Evolutionary conservation across 1,140 invertebrate species (phyloP).

Genomic region (Amyelois transitella): DNA sequence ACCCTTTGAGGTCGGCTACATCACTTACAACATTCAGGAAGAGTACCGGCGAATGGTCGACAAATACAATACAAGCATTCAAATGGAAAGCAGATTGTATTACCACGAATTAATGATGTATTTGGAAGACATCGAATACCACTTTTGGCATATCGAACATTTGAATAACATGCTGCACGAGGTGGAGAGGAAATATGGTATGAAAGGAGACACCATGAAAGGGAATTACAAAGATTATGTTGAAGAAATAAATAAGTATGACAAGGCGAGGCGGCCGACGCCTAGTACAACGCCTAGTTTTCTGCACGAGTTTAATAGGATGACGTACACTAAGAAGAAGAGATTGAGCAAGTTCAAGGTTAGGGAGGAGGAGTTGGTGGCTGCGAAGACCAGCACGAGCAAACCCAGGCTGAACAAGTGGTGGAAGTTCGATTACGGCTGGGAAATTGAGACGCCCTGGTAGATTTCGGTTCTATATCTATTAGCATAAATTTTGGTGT

Average conservation of each 20-base stretch:
- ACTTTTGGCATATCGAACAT: constrained; percentile 25
- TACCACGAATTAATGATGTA: constrained; percentile 17
- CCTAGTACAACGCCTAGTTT: too few species aligned
- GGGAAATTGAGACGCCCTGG: too few species aligned
- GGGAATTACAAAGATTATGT: not conserved
- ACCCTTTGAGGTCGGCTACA: not conserved
- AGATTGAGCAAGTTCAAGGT: not conserved
- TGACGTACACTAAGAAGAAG: too few species aligned
- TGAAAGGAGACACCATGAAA: not conserved
- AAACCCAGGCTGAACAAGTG: too few species aligned
- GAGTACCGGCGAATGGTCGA: constrained; percentile 32
- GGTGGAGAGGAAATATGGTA: constrained; percentile 29
- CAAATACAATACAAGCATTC: constrained; percentile 21
- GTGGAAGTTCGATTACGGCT: too few species aligned
- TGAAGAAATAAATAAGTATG: not conserved
- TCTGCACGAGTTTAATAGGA: too few species aligned
- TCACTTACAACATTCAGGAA: constrained; percentile 12
- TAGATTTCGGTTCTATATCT: too few species aligned
- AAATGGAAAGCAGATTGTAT: constrained; percentile 8
- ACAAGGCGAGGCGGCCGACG: not conserved
- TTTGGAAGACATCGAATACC: constrained; percentile 28
- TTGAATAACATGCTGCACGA: constrained; percentile 7
- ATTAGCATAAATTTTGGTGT: too few species aligned
- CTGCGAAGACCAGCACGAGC: too few species aligned
- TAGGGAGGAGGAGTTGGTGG: too few species aligned